Evolutionary conservation across 2,888 invertebrate species (phyloP).

Genomic region (Clostera curtula): DNA sequence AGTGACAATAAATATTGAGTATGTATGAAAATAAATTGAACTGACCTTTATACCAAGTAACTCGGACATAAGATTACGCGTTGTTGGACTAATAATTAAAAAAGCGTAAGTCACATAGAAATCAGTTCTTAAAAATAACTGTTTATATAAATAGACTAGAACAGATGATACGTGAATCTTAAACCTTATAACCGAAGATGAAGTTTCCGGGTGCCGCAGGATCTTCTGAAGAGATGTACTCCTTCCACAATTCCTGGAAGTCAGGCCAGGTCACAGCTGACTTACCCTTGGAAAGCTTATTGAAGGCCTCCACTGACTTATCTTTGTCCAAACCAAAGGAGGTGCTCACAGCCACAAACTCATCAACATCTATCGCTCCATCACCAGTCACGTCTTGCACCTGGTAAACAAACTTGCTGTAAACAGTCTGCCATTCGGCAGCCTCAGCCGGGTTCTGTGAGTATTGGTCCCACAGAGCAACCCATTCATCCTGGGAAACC

Average conservation of each 20-base stretch:
- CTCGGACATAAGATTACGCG: too few relatives aligned
- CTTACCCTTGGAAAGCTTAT: slow-evolving; percentile 85
- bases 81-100: too few relatives aligned
- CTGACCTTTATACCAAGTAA: too few relatives aligned
- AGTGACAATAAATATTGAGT: too few relatives aligned
- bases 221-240: slow-evolving; percentile 88
- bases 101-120: too few relatives aligned
- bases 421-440: slow-evolving; percentile 88
- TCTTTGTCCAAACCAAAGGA: slow-evolving; percentile 84
- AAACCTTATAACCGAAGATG: too few relatives aligned
- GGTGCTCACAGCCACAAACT: slow-evolving; percentile 87
- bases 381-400: slow-evolving; percentile 91
- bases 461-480: slow-evolving; percentile 88
- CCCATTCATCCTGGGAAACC: slow-evolving; percentile 91
- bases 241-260: slow-evolving; percentile 87
- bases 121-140: too few relatives aligned
- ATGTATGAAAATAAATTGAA: too few relatives aligned
- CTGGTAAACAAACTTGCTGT: slow-evolving; percentile 91
- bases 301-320: slow-evolving; percentile 85
- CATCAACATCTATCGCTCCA: slow-evolving; percentile 82
- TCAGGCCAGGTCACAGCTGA: slow-evolving; percentile 82
- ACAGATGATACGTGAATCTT: too few relatives aligned
- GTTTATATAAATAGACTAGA: too few relatives aligned
- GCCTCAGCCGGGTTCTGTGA: slow-evolving; percentile 83
- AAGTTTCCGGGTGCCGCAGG: slow-evolving; percentile 89